Evolutionary conservation across 1,140 invertebrate genomes (phyloP).

Genomic region (Lepidotrigona ventralis): DNA sequence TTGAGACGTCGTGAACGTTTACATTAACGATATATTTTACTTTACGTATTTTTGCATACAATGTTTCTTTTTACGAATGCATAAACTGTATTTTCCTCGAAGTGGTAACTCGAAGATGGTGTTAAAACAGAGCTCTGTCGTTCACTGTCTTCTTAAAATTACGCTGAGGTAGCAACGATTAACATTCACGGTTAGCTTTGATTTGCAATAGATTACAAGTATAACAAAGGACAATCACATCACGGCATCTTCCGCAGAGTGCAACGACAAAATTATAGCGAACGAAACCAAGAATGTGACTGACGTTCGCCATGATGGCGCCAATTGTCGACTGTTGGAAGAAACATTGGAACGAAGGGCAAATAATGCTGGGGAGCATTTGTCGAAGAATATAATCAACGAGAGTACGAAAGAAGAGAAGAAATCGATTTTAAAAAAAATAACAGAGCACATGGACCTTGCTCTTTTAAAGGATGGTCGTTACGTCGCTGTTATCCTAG

Average conservation of each 20-base stretch:
- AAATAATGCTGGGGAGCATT: not conserved
- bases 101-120: too few relatives aligned
- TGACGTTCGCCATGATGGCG: not conserved
- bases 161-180: not conserved
- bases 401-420: not conserved
- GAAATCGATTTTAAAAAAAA: conserved; percentile 6
- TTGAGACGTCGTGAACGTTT: too few relatives aligned
- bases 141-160: conserved; percentile 14
- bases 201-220: conserved; percentile 28
- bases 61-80: not conserved
- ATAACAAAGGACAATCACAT: conserved; percentile 30
- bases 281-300: not conserved
- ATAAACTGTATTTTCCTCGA: not conserved
- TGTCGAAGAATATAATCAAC: not conserved
- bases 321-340: conserved; percentile 14
- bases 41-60: not conserved
- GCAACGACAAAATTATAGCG: not conserved
- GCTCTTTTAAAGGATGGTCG: conserved; percentile 55
- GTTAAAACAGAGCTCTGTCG: not conserved
- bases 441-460: conserved; percentile 49
- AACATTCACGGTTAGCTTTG: conserved; percentile 36
- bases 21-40: not conserved
- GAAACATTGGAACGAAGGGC: not conserved
- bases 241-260: conserved; percentile 38
- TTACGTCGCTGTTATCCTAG: conserved; percentile 53